Percentiles rank a stretch among this genome's conserved stretches.
phyloP scores from a whole-genome alignment of 2,113 vertebrate species.

The Cyanoliseus patagonus region DNA sequence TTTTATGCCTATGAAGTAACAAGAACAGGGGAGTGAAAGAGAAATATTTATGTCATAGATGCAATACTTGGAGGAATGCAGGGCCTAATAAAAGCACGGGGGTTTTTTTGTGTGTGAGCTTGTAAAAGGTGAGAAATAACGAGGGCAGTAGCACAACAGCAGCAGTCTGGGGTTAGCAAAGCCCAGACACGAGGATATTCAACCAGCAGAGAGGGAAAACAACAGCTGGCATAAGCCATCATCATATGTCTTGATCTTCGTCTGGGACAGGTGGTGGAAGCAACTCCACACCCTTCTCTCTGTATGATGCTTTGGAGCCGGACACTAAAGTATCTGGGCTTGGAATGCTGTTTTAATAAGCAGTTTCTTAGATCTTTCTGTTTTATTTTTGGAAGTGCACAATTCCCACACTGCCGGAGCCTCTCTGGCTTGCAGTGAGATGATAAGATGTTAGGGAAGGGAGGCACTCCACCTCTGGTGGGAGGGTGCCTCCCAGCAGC shows the following conservation, averaged over 20 bases:
- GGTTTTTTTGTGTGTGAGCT: background rate
- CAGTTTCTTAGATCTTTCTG: conserved; percentile 16
- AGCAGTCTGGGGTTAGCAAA: conserved; percentile 12
- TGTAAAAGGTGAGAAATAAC: conserved; percentile 32
- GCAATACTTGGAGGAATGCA: conserved; percentile 32
- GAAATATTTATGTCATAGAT: conserved; percentile 43
- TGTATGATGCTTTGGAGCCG: background rate
- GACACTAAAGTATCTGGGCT: background rate
- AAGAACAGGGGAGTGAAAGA: background rate
- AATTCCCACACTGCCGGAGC: background rate
- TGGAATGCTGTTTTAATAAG: conserved; percentile 30
- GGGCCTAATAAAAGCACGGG: background rate
- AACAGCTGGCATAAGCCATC: conserved; percentile 67
- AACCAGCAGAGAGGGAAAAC: conserved; percentile 47
- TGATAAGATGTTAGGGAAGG: background rate
- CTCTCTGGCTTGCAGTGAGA: background rate
- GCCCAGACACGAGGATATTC: background rate
- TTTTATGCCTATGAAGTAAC: conserved; percentile 2
- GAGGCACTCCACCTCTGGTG: background rate
- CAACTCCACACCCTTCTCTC: conserved; percentile 1
- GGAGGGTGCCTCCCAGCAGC: conserved; percentile 7
- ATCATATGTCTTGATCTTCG: conserved; percentile 60
- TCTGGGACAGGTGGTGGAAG: conserved; percentile 66
- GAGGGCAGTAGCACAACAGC: background rate
- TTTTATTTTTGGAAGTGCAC: conserved; percentile 35